Conservation (phyloP, 2,113 vertebrate species). For the Burhinus bistriatus region DNA sequence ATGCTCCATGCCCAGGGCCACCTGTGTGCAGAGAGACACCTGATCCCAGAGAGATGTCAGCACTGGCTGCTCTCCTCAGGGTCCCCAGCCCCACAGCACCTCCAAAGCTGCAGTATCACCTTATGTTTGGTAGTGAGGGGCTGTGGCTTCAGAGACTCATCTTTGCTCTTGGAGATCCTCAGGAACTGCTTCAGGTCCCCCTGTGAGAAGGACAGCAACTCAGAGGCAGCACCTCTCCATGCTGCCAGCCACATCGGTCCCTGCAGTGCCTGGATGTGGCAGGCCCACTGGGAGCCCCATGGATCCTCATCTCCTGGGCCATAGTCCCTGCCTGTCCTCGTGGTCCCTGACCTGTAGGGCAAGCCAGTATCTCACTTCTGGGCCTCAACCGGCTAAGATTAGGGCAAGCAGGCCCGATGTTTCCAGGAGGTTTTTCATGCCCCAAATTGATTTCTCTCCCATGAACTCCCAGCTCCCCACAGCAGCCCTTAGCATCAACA, state of each 20-base stretch:
- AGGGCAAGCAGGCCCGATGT: not conserved
- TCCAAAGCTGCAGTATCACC: constrained; percentile 69
- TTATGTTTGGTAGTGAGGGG: constrained; percentile 93
- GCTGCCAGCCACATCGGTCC: not conserved
- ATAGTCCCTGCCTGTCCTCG: not conserved
- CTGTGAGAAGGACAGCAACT: constrained; percentile 61
- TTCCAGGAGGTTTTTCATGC: not conserved
- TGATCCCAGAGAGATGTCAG: constrained; percentile 51
- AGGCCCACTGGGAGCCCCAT: not conserved
- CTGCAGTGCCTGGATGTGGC: not conserved
- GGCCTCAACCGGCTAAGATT: not conserved
- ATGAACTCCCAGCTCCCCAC: not conserved
- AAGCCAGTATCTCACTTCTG: not conserved
- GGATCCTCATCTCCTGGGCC: not conserved
- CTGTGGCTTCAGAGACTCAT: constrained; percentile 91
- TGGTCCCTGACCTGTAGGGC: not conserved
- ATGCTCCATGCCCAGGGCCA: constrained; percentile 95
- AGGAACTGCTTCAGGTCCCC: constrained; percentile 97
- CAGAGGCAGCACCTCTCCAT: not conserved
- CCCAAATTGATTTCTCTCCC: not conserved
- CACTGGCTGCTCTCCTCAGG: not conserved
- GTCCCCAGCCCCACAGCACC: not conserved
- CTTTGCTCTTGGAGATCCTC: constrained; percentile 93
- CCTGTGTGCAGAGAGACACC: constrained; percentile 91
- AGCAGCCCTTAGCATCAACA: not conserved